Percentiles rank a stretch among this genome's conserved stretches.
Evolutionary conservation across 2,888 invertebrate species (phyloP).

Genomic region (Dastarcus helophoroides): DNA sequence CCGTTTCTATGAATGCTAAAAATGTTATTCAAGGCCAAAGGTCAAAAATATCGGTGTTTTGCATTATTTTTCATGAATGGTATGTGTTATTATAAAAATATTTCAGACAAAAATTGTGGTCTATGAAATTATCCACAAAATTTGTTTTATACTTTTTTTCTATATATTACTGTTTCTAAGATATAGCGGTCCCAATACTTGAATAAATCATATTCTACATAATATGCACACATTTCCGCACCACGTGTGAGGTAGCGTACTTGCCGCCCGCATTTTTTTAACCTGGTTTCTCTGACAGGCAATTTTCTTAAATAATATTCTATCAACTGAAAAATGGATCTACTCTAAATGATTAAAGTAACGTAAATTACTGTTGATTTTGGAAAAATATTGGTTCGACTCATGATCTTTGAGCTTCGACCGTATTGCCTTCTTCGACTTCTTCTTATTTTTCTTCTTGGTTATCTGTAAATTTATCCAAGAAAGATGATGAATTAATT

Average conservation of each 20-base stretch:
- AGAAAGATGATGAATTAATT: background rate
- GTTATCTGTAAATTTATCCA: background rate
- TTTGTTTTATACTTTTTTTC: conserved; percentile 1
- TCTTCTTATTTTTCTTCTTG: conserved; percentile 1
- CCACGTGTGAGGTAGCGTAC: conserved; percentile 1
- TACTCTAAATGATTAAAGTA: background rate
- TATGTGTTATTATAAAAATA: conserved; percentile 3
- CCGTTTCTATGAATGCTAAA: conserved; percentile 4
- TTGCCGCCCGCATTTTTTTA: conserved; percentile 4
- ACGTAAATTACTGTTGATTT: background rate
- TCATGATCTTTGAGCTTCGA: background rate
- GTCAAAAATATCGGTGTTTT: conserved; percentile 6
- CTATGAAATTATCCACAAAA: conserved; percentile 4
- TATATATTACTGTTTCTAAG: conserved; percentile 2
- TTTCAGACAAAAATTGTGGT: conserved; percentile 2
- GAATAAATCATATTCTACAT: background rate
- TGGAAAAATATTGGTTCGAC: background rate
- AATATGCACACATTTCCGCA: conserved; percentile 2
- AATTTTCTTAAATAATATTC: conserved; percentile 4
- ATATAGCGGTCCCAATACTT: conserved; percentile 5
- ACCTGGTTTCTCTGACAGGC: conserved; percentile 4
- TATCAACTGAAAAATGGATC: conserved; percentile 2
- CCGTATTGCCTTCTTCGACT: conserved; percentile 3
- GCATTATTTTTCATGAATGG: conserved; percentile 4
- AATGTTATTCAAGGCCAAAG: conserved; percentile 7